Evolutionary conservation across 2,888 invertebrate genomes (phyloP).

Genomic region (Hydropsyche betteni): DNA sequence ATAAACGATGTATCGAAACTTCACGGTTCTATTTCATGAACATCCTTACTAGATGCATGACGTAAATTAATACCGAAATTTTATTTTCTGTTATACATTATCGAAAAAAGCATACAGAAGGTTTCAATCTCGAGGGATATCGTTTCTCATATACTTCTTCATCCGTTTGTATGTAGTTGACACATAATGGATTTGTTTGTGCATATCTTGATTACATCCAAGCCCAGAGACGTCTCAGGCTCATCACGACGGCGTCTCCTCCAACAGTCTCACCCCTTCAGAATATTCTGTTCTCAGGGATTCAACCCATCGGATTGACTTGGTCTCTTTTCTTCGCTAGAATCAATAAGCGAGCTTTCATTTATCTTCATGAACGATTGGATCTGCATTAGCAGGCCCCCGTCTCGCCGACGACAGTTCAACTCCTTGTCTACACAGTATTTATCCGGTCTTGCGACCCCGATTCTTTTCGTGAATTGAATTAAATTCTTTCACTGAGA

Average conservation of each 20-base stretch:
- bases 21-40: no score
- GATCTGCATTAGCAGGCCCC: conserved; percentile 30
- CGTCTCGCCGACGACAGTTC: conserved; percentile 15
- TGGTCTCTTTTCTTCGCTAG: conserved; percentile 27
- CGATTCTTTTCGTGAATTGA: no score
- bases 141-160: no score
- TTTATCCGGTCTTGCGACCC: conserved; percentile 23
- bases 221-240: conserved; percentile 32
- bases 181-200: conserved; percentile 48
- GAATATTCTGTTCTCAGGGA: neutral
- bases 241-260: conserved; percentile 32
- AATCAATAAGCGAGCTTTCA: conserved; percentile 46
- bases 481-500: no score
- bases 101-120: no score
- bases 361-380: conserved; percentile 44
- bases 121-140: no score
- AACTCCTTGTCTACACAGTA: conserved; percentile 16
- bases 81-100: no score
- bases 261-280: neutral
- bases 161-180: conserved; percentile 25
- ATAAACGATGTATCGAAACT: no score
- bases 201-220: conserved; percentile 46
- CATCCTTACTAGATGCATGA: no score
- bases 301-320: conserved; percentile 38
- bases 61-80: no score